Conservation (phyloP, 2,888 invertebrate species). For the Rhingia campestris region DNA sequence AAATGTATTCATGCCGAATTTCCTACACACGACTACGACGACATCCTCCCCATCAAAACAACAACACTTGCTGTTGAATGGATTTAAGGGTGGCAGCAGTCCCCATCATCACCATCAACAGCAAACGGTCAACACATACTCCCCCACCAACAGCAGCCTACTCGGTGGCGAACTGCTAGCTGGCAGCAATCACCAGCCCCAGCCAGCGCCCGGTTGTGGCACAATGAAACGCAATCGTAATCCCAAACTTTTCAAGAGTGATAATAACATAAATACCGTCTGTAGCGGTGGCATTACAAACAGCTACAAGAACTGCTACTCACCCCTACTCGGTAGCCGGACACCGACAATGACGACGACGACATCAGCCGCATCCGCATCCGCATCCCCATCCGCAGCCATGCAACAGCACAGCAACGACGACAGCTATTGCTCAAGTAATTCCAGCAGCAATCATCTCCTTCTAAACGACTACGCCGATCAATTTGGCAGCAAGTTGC, state of each 20-base stretch:
- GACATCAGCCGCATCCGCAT: constrained; percentile 8
- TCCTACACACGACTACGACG: constrained; percentile 57
- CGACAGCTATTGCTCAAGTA: constrained; percentile 78
- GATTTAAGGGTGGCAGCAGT: constrained; percentile 79
- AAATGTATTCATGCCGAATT: constrained; percentile 61
- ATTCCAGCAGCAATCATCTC: constrained; percentile 74
- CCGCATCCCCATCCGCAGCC: neutral
- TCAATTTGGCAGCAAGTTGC: constrained; percentile 81
- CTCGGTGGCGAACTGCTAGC: constrained; percentile 15
- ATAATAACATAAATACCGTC: constrained; percentile 81
- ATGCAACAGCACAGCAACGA: constrained; percentile 59
- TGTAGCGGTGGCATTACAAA: constrained; percentile 68
- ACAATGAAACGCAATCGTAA: constrained; percentile 81
- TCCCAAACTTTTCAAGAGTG: constrained; percentile 82
- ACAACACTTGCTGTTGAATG: constrained; percentile 80
- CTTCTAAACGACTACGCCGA: constrained; percentile 67
- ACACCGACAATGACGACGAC: constrained; percentile 11
- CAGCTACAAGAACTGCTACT: constrained; percentile 68
- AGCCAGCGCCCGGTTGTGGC: constrained; percentile 73
- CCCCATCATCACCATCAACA: constrained; percentile 54
- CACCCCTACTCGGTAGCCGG: constrained; percentile 55
- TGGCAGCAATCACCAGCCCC: constrained; percentile 40
- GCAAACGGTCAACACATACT: constrained; percentile 67
- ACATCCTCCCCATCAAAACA: constrained; percentile 75
- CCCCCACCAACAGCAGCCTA: constrained; percentile 31